Conservation (phyloP, 2,797 vertebrate genomes). For the Channa striata region DNA sequence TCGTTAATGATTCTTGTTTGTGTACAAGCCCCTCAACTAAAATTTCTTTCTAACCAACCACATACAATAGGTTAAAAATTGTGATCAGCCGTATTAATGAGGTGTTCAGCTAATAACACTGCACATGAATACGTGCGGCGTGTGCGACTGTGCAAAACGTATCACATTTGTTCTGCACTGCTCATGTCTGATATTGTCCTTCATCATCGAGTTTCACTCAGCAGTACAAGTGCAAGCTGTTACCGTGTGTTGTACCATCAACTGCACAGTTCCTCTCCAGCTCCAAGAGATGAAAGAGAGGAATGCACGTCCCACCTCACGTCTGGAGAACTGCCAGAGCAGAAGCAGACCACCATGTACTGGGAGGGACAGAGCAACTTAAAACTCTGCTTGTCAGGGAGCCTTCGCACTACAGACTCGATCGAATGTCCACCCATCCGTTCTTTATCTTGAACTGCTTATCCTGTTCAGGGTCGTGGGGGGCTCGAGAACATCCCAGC, state of each 20-base stretch:
- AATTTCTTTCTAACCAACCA: too few relatives aligned
- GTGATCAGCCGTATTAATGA: too few relatives aligned
- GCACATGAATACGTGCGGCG: background rate
- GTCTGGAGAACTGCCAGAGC: constrained; percentile 65
- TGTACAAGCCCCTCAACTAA: too few relatives aligned
- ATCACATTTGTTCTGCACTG: background rate
- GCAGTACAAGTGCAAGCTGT: constrained; percentile 16
- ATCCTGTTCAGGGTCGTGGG: too few relatives aligned
- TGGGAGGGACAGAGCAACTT: constrained; percentile 55
- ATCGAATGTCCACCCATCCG: too few relatives aligned
- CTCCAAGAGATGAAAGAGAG: constrained; percentile 49
- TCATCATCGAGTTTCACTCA: constrained; percentile 27
- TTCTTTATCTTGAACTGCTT: too few relatives aligned
- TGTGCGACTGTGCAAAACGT: background rate
- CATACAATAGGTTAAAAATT: too few relatives aligned
- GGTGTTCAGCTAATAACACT: too few relatives aligned
- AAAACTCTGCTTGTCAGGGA: constrained; percentile 20
- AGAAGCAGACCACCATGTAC: constrained; percentile 54
- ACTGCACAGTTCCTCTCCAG: constrained; percentile 45
- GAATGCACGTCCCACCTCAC: constrained; percentile 38
- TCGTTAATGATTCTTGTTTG: too few relatives aligned
- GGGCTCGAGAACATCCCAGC: too few relatives aligned
- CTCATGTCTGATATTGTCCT: constrained; percentile 14
- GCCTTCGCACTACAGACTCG: constrained; percentile 11
- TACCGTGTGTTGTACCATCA: too few relatives aligned